Evolutionary conservation across 2,113 vertebrate genomes (phyloP).

Genomic region (Scophthalmus maximus): DNA sequence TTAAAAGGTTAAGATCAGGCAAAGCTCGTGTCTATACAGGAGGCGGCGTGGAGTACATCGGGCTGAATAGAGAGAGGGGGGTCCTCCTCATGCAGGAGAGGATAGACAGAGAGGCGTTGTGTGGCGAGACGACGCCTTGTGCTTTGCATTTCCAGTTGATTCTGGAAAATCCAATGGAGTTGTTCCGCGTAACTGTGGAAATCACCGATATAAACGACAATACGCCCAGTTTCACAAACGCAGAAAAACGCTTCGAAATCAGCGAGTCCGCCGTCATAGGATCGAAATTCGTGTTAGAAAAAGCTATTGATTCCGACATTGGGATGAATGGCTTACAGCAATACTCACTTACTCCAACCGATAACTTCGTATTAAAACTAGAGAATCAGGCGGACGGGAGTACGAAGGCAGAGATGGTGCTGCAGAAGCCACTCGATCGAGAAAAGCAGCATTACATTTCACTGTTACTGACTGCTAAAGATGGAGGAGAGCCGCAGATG

Average conservation of each 20-base stretch:
- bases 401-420: slow-evolving; percentile 63
- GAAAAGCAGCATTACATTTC: slow-evolving; percentile 39
- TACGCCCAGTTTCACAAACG: slow-evolving; percentile 32
- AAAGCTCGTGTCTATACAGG: slow-evolving; percentile 76
- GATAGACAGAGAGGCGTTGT: slow-evolving; percentile 83
- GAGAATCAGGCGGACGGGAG: slow-evolving; percentile 8
- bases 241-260: slow-evolving; percentile 48
- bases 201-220: slow-evolving; percentile 65
- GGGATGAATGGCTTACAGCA: slow-evolving; percentile 35
- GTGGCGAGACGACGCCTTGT: slow-evolving; percentile 76
- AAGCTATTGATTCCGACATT: slow-evolving; percentile 50
- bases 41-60: slow-evolving; percentile 76
- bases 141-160: slow-evolving; percentile 70
- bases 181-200: slow-evolving; percentile 56
- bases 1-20: slow-evolving; percentile 70
- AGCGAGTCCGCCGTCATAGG: slow-evolving; percentile 44
- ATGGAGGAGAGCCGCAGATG: slow-evolving; percentile 62
- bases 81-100: slow-evolving; percentile 66
- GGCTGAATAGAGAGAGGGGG: slow-evolving; percentile 75
- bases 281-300: slow-evolving; percentile 57
- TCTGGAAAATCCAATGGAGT: slow-evolving; percentile 71
- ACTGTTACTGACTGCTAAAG: slow-evolving; percentile 68
- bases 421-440: slow-evolving; percentile 66
- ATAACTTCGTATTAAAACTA: slow-evolving; percentile 42
- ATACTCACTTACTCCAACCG: slow-evolving; percentile 21